Conservation (phyloP, 2,113 vertebrate genomes). For the Narcine bancroftii region DNA sequence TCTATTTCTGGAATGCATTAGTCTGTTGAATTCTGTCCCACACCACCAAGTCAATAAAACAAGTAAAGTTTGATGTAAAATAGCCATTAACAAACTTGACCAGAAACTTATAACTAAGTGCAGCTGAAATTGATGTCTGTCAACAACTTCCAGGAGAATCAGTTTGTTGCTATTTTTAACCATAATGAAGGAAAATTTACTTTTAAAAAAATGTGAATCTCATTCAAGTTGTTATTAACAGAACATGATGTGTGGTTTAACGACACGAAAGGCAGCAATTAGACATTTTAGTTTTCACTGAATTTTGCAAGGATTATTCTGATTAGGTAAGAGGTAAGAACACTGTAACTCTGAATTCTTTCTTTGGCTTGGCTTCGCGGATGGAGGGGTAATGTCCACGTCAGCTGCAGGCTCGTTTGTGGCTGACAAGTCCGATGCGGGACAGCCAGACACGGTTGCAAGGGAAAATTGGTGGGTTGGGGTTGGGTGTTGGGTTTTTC, state of each 20-base stretch:
- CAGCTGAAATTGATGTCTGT: neutral
- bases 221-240: neutral
- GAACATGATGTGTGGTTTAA: neutral
- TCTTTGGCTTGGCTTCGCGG: too few relatives aligned
- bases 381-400: too few relatives aligned
- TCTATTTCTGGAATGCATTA: neutral
- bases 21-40: neutral
- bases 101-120: neutral
- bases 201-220: neutral
- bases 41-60: neutral
- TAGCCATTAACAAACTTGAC: neutral
- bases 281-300: conserved; percentile 44
- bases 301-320: conserved; percentile 41
- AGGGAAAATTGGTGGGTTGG: too few relatives aligned
- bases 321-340: neutral
- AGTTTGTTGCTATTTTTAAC: neutral
- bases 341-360: too few relatives aligned
- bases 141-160: neutral
- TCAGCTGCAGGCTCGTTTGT: too few relatives aligned
- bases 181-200: neutral
- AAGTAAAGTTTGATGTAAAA: neutral
- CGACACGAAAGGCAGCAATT: neutral
- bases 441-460: too few relatives aligned
- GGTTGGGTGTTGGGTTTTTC: too few relatives aligned
- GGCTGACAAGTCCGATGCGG: too few relatives aligned